These are phyloP conservation scores for Pelagia noctiluca DNA, from an alignment of 30 jellyfish, hydroid and myxozoan genomes.

Conservation along the genomic window DNA sequence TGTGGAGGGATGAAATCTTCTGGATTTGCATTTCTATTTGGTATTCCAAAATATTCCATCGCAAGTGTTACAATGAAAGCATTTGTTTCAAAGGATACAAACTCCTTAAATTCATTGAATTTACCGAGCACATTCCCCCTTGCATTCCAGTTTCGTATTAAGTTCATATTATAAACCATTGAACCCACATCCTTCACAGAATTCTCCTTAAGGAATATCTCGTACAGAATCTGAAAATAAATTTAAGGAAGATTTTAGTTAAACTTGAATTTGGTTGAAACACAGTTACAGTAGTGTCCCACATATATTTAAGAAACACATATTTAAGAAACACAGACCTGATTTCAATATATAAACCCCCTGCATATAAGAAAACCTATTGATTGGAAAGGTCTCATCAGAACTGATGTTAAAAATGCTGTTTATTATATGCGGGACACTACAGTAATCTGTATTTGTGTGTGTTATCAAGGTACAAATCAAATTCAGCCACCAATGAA, in stretches of 20 bases:
- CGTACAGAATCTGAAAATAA: conserved; percentile 29
- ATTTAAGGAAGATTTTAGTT: not conserved
- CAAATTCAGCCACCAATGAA: too few species aligned
- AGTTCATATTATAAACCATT: conserved; percentile 26
- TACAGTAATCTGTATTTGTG: too few species aligned
- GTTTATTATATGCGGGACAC: too few species aligned
- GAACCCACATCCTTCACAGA: conserved; percentile 43
- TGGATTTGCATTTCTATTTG: conserved; percentile 7
- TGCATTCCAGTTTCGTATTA: conserved; percentile 42
- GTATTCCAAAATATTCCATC: conserved; percentile 24
- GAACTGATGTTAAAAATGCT: too few species aligned
- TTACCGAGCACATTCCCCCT: conserved; percentile 30
- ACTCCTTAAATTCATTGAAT: conserved; percentile 34
- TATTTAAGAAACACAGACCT: too few species aligned
- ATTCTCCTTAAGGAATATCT: conserved; percentile 12
- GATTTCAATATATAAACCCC: too few species aligned
- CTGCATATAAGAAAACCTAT: too few species aligned
- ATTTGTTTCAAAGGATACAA: conserved; percentile 28
- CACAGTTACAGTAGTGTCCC: too few species aligned
- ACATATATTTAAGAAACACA: too few species aligned
- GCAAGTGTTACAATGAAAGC: conserved; percentile 24
- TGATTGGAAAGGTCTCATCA: too few species aligned
- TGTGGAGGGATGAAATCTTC: conserved; percentile 35
- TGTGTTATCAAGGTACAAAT: too few species aligned
- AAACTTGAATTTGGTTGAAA: not conserved